Evolutionary conservation across 2,797 vertebrate genomes (phyloP).

Genomic region (Molossus molossus): DNA sequence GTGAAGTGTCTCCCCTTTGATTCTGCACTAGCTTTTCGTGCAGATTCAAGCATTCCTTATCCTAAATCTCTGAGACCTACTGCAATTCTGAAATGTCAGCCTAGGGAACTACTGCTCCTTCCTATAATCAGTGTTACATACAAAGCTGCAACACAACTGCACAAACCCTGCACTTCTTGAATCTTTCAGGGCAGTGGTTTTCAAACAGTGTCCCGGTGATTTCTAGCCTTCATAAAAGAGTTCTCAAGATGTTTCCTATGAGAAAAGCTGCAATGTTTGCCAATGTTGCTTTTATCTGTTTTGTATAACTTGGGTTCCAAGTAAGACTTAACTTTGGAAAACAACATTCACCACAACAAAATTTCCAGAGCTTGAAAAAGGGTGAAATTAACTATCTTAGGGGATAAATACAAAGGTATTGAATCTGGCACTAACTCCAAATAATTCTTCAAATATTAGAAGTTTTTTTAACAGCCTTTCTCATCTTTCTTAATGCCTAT

Average conservation of each 20-base stretch:
- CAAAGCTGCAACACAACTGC: not conserved
- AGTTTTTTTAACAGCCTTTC: not conserved
- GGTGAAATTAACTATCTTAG: not conserved
- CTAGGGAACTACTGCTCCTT: not conserved
- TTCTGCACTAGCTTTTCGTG: not conserved
- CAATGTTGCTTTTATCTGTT: slow-evolving; percentile 33
- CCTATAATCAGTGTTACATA: not conserved
- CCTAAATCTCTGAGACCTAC: slow-evolving; percentile 33
- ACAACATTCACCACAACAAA: not conserved
- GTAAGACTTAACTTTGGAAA: slow-evolving; percentile 29
- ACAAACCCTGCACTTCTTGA: not conserved
- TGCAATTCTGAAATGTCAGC: not conserved
- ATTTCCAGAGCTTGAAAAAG: not conserved
- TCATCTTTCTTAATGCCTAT: not conserved
- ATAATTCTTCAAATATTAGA: not conserved
- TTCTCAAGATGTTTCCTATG: not conserved
- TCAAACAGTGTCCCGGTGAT: not conserved
- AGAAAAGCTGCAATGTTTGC: not conserved
- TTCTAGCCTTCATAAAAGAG: not conserved
- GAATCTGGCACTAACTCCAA: not conserved
- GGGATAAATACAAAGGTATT: not conserved
- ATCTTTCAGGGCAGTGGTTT: not conserved
- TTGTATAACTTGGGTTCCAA: slow-evolving; percentile 21
- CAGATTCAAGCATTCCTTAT: not conserved
- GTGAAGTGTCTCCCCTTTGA: not conserved